Base-by-base conservation (phyloP, 1,140 invertebrate species). In the Dinoponera quadriceps region DNA sequence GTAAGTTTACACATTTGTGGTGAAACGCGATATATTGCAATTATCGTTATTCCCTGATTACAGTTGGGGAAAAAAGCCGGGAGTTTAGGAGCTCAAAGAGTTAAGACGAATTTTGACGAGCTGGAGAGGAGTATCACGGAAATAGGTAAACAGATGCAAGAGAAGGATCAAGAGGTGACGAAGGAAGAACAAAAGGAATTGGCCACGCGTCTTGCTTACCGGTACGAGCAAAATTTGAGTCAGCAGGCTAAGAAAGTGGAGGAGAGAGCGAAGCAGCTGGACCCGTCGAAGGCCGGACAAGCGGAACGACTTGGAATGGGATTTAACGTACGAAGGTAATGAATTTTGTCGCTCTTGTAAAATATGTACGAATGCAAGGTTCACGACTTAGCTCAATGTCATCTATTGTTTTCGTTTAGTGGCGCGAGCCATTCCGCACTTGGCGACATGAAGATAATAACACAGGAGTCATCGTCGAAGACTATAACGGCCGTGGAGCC, bases 291-390 rank as follows among this genome's bases (percentile, higher is more conserved):
- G 94, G 98, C 97, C 9, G 96, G 97, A 82, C 97, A 99, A 94
- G 94, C 98, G 85, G 99, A 99, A 93, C 95, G 99, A 69, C 95
- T 99, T 20, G 99, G 99, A 86, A 99, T 99, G 97, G 98, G 98
- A 80, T 96, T 98, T 86, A 95, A 95, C 55, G 94, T 95, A 48
- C 94, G 95, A 92, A 95, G 95, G 96, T 96, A 93, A 90, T 49
- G 48, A 69, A 3, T 62, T 88, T 22, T 22, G 3, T 69, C 20
- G 78, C 16, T 13, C 0, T 80, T 57, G n/a, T 57, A 57, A 59
- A 72, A 38, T 59, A 68, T 51, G 49, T 74, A n/a, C n/a, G n/a
- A n/a, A n/a, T n/a, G n/a, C n/a, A n/a, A n/a, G n/a, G n/a, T 20
- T 51, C 11, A 29, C 29, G 60, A 66, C 1, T 69, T 33, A 18